Base-by-base conservation (phyloP, 2,888 invertebrate genomes). In the Bhutanitis thaidina region DNA sequence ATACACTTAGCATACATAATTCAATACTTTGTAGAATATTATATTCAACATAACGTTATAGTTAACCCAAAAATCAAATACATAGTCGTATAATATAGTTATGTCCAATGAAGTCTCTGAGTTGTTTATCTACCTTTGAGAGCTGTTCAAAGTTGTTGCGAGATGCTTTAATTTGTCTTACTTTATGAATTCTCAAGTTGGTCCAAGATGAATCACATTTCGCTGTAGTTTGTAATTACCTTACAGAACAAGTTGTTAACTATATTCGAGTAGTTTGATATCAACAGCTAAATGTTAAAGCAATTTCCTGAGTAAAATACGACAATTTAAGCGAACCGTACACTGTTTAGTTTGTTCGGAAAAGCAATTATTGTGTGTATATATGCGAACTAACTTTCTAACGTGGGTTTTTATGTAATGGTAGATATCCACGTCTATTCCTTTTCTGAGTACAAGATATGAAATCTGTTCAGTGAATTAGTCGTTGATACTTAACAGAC, bases 81-180 rank as follows among this genome's bases (percentile, higher is more conserved):
- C 3, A 5, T 3, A 20, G 2, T 20, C 20, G 2, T 3, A 5
- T 20, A 2, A 20, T 20, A 20, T 20, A 20, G 2, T 20, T 20
- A 8, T 27, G 27, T 27, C 27, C 8, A 27, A 7, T 34, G 13
- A 34, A 13, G 12, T 34, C n/a, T 12, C 13, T 12, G 7, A 34
- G 12, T 34, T 34, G n/a, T 30, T 30, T n/a, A 10, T 37, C 13
- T 14, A 38, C 29, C 38, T 49, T 34, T 35, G 39, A 39, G 27
- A 34, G n/a, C n/a, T 29, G 30, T 44, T 32, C 13, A 10, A 35
- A 45, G 40, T 38, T 32, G 43, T 20, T 15, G 37, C 8, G 27
- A 39, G 30, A 27, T 15, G 8, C 27, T 27, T 29, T 40, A 51
- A 51, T 46, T 46, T 51, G 45, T 41, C 45, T 51, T 46, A 41